These are phyloP conservation scores for Neomorphus geoffroyi DNA, from an alignment of 2,797 vertebrate species.

Conservation along the genomic window DNA sequence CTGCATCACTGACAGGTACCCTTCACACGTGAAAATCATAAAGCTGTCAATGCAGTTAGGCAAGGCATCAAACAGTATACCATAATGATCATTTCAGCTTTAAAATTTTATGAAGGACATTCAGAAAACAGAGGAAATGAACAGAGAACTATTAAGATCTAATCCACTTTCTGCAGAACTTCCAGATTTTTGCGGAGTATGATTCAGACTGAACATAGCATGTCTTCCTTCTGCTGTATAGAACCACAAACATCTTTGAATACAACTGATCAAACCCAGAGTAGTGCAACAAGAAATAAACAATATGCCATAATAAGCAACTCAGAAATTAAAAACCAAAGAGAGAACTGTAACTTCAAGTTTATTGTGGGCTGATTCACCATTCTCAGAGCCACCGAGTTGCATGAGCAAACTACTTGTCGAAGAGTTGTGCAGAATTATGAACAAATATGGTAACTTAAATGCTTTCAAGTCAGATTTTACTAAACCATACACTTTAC, in stretches of 20 bases:
- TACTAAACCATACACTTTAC: background rate
- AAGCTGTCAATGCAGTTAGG: background rate
- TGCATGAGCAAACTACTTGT: background rate
- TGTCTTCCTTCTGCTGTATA: background rate
- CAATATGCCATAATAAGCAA: background rate
- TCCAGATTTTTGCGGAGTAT: background rate
- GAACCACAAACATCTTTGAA: background rate
- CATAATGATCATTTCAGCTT: background rate
- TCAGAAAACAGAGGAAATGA: background rate
- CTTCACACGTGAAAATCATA: background rate
- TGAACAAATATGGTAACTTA: background rate
- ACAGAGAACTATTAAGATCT: background rate
- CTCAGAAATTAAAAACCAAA: background rate
- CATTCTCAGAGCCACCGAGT: background rate
- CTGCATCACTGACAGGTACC: background rate
- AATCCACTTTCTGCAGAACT: background rate
- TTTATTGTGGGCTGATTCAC: background rate
- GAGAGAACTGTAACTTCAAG: background rate
- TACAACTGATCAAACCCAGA: background rate
- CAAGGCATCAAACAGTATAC: background rate
- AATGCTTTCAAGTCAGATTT: background rate
- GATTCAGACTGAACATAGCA: background rate
- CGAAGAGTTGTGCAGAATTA: background rate
- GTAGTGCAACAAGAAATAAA: background rate
- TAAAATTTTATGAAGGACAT: background rate